Evolutionary conservation across 2,888 invertebrate genomes (phyloP).

Genomic region (Eupithecia exiguata): DNA sequence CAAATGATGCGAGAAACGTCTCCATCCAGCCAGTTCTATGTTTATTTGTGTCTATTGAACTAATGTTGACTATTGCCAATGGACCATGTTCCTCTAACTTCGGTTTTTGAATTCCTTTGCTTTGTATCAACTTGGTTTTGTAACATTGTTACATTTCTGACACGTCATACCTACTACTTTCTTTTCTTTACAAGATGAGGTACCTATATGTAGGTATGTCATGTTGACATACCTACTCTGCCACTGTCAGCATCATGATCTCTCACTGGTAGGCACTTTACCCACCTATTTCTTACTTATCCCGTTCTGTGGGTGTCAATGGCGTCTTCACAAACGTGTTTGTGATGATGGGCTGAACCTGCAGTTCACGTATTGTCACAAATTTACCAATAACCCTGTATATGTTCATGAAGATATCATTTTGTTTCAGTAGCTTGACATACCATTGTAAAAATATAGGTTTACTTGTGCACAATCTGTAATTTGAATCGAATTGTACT

Average conservation of each 20-base stretch:
- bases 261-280: neutral
- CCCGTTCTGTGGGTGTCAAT: too few species aligned
- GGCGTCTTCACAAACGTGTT: too few species aligned
- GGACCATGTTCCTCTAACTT: neutral
- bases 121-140: neutral
- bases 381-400: too few species aligned
- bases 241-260: neutral
- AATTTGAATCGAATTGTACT: too few species aligned
- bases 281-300: too few species aligned
- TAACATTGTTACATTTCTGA: neutral
- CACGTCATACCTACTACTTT: neutral
- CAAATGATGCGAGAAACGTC: conserved; percentile 57
- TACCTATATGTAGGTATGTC: too few species aligned
- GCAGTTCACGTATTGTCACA: too few species aligned
- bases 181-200: neutral
- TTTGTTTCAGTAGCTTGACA: too few species aligned
- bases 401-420: too few species aligned
- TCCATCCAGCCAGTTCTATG: conserved; percentile 50
- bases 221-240: neutral
- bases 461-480: too few species aligned
- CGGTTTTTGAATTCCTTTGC: neutral
- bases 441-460: too few species aligned
- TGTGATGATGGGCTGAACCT: too few species aligned
- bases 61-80: conserved; percentile 14
- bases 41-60: conserved; percentile 45